Base-by-base conservation (phyloP, 2,888 invertebrate genomes). In the Erebia aethiops region DNA sequence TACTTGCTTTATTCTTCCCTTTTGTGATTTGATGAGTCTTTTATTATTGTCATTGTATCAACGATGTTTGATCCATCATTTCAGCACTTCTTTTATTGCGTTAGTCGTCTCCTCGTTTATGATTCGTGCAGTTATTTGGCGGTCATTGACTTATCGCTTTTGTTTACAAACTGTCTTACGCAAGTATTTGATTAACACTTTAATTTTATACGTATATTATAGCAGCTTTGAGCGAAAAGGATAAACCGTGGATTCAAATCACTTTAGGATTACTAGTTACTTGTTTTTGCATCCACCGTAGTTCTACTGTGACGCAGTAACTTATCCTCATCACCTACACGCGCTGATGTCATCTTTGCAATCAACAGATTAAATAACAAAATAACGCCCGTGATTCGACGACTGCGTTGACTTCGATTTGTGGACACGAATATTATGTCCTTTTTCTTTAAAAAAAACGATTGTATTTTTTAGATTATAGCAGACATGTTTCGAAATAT, bases 341-440 rank as follows among this genome's bases (percentile, higher is more conserved):
- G 72, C 71, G 71, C 57, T 77, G 77, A 77, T 77, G 77, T 77
- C 77, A 77, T 65, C 69, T 46, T 46, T 56, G 66, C 69, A 64
- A 72, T 73, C 67, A 68, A 67, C 61, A 51, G 69, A 69, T 76
- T 76, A 74, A 74, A 74, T 72, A 75, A 75, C 58, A 64, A 52
- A 56, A 56, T 56, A 56, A 43, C 69, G 18, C 11, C 46, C 49
- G 49, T 63, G 69, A 67, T 69, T 72, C 65, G 64, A 70, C 62
- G 63, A n/a, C 56, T 21, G 46, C 56, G 16, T 54, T 58, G 57
- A 26, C 13, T 64, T 21, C 46, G 57, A 26, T 18, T 69, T 65
- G 51, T 65, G 49, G 35, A 61, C 60, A 35, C 21, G 16, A 26
- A 26, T 26, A 54, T 10, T 54, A 41, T 58, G 18, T 67, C 46